Evolutionary conservation across 53 echinoderm and acorn worm species (phyloP).

Genomic region (Mesocentrotus franciscanus): DNA sequence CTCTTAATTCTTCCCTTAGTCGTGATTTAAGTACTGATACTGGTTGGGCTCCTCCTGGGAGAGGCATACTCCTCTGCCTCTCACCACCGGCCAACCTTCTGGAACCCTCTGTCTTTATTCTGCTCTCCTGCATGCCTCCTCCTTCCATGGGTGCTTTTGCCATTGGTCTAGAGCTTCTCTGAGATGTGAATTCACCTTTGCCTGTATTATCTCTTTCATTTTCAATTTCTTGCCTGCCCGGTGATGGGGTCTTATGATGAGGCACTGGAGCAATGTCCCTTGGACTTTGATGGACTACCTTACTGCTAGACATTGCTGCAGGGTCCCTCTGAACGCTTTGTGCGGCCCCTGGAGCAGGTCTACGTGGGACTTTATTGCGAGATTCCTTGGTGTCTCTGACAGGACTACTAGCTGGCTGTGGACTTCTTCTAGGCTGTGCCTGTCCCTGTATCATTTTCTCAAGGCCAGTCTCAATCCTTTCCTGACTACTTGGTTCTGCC

Average conservation of each 20-base stretch:
- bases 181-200: conserved; percentile 12
- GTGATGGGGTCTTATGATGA: conserved; percentile 61
- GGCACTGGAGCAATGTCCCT: conserved; percentile 47
- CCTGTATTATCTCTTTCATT: conserved; percentile 34
- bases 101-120: conserved; percentile 61
- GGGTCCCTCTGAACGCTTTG: conserved; percentile 57
- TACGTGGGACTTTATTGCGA: conserved; percentile 56
- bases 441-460: conserved; percentile 26
- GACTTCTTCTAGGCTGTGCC: conserved; percentile 37
- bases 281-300: conserved; percentile 42
- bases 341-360: conserved; percentile 84
- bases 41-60: conserved; percentile 67
- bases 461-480: not conserved
- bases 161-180: conserved; percentile 36
- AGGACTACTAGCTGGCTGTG: conserved; percentile 36
- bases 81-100: conserved; percentile 65
- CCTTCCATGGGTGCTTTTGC: conserved; percentile 10
- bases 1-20: conserved; percentile 78
- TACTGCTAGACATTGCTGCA: conserved; percentile 17
- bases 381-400: conserved; percentile 49
- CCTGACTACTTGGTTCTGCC: not conserved
- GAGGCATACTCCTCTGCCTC: conserved; percentile 56
- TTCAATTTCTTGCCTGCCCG: conserved; percentile 47
- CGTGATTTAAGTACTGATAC: conserved; percentile 86
- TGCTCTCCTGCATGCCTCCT: not conserved